Conservation (phyloP, 2,113 vertebrate genomes). For the Ancistrus triradiatus region DNA sequence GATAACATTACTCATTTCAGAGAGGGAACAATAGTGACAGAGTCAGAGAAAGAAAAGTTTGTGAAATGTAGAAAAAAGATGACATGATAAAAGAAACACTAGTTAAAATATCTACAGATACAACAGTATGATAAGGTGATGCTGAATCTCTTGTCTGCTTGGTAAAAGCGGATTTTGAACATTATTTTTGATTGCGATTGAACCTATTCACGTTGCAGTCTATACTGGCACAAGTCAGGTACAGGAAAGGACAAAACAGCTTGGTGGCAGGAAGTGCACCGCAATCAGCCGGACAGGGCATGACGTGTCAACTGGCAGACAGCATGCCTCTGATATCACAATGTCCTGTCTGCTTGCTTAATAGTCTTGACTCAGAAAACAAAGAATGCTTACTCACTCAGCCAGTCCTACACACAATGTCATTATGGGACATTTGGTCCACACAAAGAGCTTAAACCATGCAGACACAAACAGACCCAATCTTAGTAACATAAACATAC, state of each 20-base stretch:
- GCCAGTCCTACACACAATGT: neutral
- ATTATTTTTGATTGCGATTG: neutral
- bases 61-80: no score
- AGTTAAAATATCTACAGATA: no score
- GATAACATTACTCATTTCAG: neutral
- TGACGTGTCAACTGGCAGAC: neutral
- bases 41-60: no score
- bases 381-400: neutral
- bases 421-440: no score
- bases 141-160: neutral
- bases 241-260: neutral
- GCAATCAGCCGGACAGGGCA: slow-evolving; percentile 9
- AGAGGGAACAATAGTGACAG: no score
- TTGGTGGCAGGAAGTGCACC: neutral
- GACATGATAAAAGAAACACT: no score
- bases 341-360: neutral
- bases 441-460: no score
- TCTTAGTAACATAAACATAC: no score
- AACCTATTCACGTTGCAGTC: neutral
- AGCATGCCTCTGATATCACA: neutral
- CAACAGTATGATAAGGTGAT: no score
- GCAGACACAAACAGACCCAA: no score
- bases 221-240: neutral
- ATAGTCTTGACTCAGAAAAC: slow-evolving; percentile 11
- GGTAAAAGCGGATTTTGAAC: no score